Evolutionary conservation across 37 sponge, comb jelly and placozoan genomes (phyloP), one percentile per base, ranked within the genome.

Genomic region (Petrosia ficiformis): DNA sequence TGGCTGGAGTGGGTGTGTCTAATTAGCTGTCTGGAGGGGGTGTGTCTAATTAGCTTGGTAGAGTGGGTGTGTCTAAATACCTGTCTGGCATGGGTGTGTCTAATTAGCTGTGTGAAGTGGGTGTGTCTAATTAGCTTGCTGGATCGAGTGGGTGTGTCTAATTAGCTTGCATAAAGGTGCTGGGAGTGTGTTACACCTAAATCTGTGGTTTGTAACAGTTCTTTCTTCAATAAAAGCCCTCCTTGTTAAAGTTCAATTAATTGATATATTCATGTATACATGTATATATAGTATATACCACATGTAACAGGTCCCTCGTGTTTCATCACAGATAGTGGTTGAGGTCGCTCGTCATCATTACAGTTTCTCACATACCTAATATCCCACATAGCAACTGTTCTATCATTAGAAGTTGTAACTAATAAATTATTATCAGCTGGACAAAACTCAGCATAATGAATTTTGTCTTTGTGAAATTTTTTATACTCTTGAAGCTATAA

Each of bases 381-480:
- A 65, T 88, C 89, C 89, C 89, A 88, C 26, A 88, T 6, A 10
- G 44, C 39, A 0, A 78, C 77, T 35, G 89, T 78, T 4, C 44
- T 39, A 39, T 88, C 89, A 3, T 82, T 83, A 0, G 89, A 88
- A 6, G 89, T 61, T 21, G 89, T 88, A 19, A 68, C 72, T 11
- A 88, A 56, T 35, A 82, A 63, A 57, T 77, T 60, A 11, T 28
- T 31, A 3, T 70, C 16, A 41, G 80, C 42, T 40, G 83, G 89
- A 44, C 77, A 82, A 42, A 88, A 82, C 57, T 82, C 74, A 16
- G 71, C 70, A 68, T 88, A 66, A 31, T 88, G 82, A 28, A 88
- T 82, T 65, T 88, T 88, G 6, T 60, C 67, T 42, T 77, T 82
- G 79, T 88, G 89, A 35, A 88, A 42, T 6, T 43, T 37, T 2